A percentile compares a stretch with the other conserved stretches of the same genome.
Evolutionary conservation across 2,888 invertebrate species (phyloP).

Genomic region (Machimus atricapillus): DNA sequence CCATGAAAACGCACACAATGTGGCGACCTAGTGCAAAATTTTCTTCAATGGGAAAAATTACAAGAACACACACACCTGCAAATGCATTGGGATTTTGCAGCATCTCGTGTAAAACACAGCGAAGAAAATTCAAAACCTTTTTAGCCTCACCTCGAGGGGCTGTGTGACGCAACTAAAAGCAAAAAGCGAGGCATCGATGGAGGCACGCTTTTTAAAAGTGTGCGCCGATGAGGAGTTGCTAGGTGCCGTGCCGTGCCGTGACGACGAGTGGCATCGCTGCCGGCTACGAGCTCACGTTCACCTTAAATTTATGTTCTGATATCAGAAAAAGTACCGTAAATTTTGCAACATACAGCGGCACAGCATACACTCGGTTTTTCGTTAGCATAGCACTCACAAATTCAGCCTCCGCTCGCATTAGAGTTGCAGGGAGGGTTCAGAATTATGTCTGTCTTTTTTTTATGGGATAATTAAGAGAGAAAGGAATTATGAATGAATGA

Average conservation of each 20-base stretch:
- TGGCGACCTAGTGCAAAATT: neutral
- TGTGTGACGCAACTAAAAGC: neutral
- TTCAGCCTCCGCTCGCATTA: neutral
- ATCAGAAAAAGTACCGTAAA: slow-evolving; percentile 9
- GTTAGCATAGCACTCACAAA: neutral
- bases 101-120: neutral
- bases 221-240: neutral
- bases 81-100: neutral
- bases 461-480: neutral
- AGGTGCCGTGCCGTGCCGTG: neutral
- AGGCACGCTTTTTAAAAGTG: neutral
- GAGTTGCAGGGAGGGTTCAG: neutral
- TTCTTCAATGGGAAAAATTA: neutral
- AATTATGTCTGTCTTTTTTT: neutral
- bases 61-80: neutral
- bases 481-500: neutral
- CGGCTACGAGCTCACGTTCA: neutral
- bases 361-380: neutral
- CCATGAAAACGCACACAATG: slow-evolving; percentile 8
- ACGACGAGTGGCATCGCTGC: neutral
- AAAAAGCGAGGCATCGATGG: neutral
- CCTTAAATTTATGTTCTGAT: neutral
- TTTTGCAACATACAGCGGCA: neutral
- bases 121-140: neutral
- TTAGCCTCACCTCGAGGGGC: neutral